phyloP scores from a whole-genome alignment of 92 coral and sea anemone genomes.

The Paramuricea clavata region DNA sequence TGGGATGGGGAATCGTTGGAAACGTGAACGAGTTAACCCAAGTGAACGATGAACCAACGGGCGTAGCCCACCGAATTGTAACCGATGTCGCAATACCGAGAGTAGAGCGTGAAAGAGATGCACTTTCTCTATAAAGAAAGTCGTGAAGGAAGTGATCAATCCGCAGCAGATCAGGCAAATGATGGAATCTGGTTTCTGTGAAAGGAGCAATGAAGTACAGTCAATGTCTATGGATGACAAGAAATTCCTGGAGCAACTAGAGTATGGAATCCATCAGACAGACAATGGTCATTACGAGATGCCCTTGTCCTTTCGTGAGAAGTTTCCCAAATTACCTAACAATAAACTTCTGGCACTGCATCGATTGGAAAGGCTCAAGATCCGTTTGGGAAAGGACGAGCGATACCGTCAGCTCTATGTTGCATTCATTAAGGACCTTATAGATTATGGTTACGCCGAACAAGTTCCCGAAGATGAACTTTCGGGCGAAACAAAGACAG shows the following conservation, averaged over 20 bases:
- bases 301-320: conserved; percentile 55
- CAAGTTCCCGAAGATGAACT: conserved; percentile 28
- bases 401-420: conserved; percentile 48
- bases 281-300: conserved; percentile 64
- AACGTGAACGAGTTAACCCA: not conserved
- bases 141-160: conserved; percentile 66
- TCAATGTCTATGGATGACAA: conserved; percentile 54
- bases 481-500: conserved; percentile 7
- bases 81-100: not conserved
- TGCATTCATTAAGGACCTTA: conserved; percentile 56
- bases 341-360: conserved; percentile 51
- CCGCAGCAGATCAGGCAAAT: conserved; percentile 48
- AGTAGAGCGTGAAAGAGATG: conserved; percentile 6
- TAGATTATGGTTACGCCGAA: conserved; percentile 56
- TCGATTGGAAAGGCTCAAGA: conserved; percentile 55
- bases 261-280: conserved; percentile 35
- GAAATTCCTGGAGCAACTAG: conserved; percentile 44
- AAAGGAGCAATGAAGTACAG: conserved; percentile 8
- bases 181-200: conserved; percentile 62
- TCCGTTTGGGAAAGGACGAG: conserved; percentile 7
- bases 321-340: conserved; percentile 42
- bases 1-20: conserved; percentile 19
- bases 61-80: not conserved
- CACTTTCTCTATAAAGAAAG: conserved; percentile 42
- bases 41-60: not conserved